Base-by-base conservation (phyloP, 2,113 vertebrate genomes). In the Anoplopoma fimbria region DNA sequence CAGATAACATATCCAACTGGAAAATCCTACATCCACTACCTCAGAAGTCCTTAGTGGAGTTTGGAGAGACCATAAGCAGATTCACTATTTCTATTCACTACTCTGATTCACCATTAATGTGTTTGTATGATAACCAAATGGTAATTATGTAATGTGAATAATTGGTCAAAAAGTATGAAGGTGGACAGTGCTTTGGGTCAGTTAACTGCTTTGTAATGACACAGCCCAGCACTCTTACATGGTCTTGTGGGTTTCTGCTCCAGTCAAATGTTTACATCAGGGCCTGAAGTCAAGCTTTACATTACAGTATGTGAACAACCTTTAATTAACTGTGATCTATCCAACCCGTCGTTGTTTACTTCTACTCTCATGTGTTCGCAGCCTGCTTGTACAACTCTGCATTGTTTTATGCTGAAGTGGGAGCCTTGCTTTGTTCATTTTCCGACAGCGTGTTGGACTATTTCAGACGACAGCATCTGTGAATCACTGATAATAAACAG, bases 231-330 rank as follows among this genome's bases (percentile, higher is more conserved):
- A 6, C 25, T 38, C 9, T 13, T 1, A 31, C 12, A 4, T n/a
- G 29, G 15, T 69, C 15, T 71, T 19, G 27, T 69, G 34, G 9
- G n/a, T 47, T 53, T 17, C 14, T 57, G 53, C 70, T 33, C 17
- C 33, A 29, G 65, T 79, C 23, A 86, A 57, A 61, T 72, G 67
- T 51, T 80, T 38, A 70, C 78, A 68, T 42, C 36, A n/a, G 45
- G 47, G 75, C 7, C 58, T 23, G 67, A 69, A 74, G 38, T 73
- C 51, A 2, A 61, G 21, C 53, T 49, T 34, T n/a, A n/a, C 64
- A 42, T 38, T 13, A 69, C 19, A 21, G 36, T 23, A n/a, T 6
- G n/a, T n/a, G 0, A 61, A 6, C 64, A 47, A 53, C 31, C n/a
- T 29, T 2, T n/a, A n/a, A 63, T 58, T 49, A 47, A 64, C 34